Conservation (phyloP, 2,113 vertebrate genomes). For the Arothron firmamentum region DNA sequence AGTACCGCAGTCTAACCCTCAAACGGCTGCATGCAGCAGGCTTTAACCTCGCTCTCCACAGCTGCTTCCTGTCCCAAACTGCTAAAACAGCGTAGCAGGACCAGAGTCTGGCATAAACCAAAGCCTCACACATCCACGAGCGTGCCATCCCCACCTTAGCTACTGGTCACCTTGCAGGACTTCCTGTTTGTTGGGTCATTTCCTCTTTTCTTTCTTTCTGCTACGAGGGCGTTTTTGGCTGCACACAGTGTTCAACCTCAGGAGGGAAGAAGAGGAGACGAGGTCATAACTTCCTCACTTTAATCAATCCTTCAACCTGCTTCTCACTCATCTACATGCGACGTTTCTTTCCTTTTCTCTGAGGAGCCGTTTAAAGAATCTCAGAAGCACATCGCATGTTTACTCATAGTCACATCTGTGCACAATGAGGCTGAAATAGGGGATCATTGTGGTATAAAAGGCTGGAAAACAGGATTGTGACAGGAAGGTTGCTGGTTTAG, state of each 20-base stretch:
- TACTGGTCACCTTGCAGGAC: conserved; percentile 77
- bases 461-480: conserved; percentile 28
- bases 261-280: conserved; percentile 27
- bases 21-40: conserved; percentile 61
- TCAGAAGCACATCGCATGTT: conserved; percentile 37
- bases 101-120: conserved; percentile 58
- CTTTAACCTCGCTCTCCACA: conserved; percentile 63
- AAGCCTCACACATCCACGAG: conserved; percentile 6
- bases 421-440: conserved; percentile 40
- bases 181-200: conserved; percentile 77
- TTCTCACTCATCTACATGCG: not conserved
- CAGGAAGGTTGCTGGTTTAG: conserved; percentile 34
- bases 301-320: conserved; percentile 30
- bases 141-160: conserved; percentile 25
- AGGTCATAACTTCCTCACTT: conserved; percentile 42
- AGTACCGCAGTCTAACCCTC: conserved; percentile 53
- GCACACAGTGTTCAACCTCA: conserved; percentile 22
- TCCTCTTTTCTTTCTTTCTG: conserved; percentile 60
- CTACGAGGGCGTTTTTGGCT: conserved; percentile 30
- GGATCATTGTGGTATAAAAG: conserved; percentile 31
- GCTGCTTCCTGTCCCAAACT: conserved; percentile 80
- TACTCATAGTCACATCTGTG: conserved; percentile 45
- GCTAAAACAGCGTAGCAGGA: conserved; percentile 63
- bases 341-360: conserved; percentile 10
- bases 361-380: conserved; percentile 17